These are phyloP conservation scores for Oncorhynchus kisutch DNA, from an alignment of 2,113 vertebrate species.

Conservation along the genomic window DNA sequence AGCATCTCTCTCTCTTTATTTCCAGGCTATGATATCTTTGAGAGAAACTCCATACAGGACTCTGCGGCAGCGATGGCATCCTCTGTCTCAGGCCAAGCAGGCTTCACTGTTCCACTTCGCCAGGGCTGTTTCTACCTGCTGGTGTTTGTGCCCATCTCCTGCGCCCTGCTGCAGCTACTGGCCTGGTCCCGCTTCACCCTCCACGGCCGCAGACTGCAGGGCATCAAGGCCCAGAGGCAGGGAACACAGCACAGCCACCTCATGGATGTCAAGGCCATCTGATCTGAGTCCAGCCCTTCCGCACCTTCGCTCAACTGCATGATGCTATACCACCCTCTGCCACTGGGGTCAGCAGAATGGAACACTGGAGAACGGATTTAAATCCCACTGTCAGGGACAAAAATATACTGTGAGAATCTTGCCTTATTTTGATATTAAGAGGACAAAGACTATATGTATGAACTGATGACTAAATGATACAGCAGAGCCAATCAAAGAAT, in stretches of 20 bases:
- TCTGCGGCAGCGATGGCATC: constrained; percentile 56
- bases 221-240: constrained; percentile 87
- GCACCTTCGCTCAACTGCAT: no score
- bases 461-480: constrained; percentile 55
- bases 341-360: constrained; percentile 1
- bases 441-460: constrained; percentile 55
- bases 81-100: constrained; percentile 47
- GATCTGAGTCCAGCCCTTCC: constrained; percentile 21
- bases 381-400: constrained; percentile 1
- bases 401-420: constrained; percentile 11
- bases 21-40: constrained; percentile 93
- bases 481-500: constrained; percentile 21
- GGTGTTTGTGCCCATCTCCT: constrained; percentile 89
- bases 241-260: constrained; percentile 69
- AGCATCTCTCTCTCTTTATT: neutral
- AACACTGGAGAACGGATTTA: constrained; percentile 4
- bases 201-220: constrained; percentile 82
- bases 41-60: constrained; percentile 72
- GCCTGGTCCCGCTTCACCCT: constrained; percentile 93
- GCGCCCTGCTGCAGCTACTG: constrained; percentile 90
- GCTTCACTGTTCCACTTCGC: constrained; percentile 77
- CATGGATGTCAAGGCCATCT: constrained; percentile 85
- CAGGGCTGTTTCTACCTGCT: constrained; percentile 97
- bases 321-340: neutral
- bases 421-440: constrained; percentile 69